A percentile compares a stretch with the other conserved stretches of the same genome.
Conservation (phyloP, 2,797 vertebrate genomes). For the Fundulus diaphanus region DNA sequence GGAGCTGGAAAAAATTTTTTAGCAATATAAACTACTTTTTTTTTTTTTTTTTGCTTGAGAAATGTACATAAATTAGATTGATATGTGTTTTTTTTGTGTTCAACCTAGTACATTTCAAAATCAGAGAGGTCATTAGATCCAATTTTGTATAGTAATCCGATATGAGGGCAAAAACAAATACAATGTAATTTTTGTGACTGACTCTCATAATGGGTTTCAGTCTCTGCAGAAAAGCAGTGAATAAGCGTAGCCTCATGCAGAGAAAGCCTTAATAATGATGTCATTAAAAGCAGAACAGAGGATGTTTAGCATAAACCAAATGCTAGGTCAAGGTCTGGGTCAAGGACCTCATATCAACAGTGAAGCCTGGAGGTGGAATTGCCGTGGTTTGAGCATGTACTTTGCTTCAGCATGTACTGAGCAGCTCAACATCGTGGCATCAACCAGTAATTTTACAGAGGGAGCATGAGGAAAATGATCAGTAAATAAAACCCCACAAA, state of each 20-base stretch:
- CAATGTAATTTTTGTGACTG: constrained; percentile 27
- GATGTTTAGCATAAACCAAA: neutral
- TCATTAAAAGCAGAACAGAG: constrained; percentile 35
- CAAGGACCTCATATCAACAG: neutral
- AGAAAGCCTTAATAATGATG: constrained; percentile 61
- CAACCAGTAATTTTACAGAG: no score
- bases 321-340: neutral
- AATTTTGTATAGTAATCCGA: neutral
- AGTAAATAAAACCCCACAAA: neutral
- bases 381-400: neutral
- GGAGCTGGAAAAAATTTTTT: constrained; percentile 12
- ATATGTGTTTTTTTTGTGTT: neutral
- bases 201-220: constrained; percentile 43
- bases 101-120: neutral
- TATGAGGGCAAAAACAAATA: constrained; percentile 14
- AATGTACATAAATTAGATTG: neutral
- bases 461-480: neutral
- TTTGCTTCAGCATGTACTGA: neutral
- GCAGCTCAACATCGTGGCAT: neutral
- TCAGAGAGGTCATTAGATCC: neutral
- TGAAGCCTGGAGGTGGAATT: neutral
- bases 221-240: constrained; percentile 42
- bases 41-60: neutral
- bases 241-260: constrained; percentile 41
- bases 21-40: constrained; percentile 2